Percentiles rank a stretch among this genome's conserved stretches.
Conservation (phyloP, 64 coral and sea anemone species). For the Montipora capricornis region DNA sequence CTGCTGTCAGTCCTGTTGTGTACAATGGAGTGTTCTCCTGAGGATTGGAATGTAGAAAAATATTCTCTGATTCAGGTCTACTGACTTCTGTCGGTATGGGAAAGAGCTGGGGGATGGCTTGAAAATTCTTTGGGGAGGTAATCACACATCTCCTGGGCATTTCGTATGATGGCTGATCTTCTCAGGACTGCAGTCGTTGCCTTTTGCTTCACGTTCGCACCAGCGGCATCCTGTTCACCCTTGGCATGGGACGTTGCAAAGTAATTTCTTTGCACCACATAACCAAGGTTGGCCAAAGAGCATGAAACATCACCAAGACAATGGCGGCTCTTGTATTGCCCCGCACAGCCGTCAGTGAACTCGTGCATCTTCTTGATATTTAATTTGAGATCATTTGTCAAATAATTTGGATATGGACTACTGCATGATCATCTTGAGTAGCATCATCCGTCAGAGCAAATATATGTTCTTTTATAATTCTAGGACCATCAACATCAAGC, state of each 20-base stretch:
- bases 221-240: conserved; percentile 44
- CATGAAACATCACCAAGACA: conserved; percentile 49
- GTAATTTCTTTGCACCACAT: not conserved
- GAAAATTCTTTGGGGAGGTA: not conserved
- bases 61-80: not conserved
- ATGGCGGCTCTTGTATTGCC: conserved; percentile 27
- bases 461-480: conserved; percentile 40
- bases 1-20: conserved; percentile 1
- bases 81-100: conserved; percentile 4
- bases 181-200: not conserved
- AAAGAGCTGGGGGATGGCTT: not conserved
- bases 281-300: conserved; percentile 30
- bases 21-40: conserved; percentile 34
- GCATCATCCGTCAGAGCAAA: conserved; percentile 33
- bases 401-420: not conserved
- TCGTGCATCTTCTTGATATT: conserved; percentile 23
- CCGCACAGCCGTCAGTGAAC: conserved; percentile 54
- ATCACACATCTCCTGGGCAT: conserved; percentile 8
- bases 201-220: conserved; percentile 7
- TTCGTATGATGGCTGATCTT: not conserved
- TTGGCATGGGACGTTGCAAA: conserved; percentile 40
- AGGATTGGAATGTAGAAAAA: conserved; percentile 51
- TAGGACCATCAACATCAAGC: not conserved
- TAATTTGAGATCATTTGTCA: too few species aligned
- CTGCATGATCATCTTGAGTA: conserved; percentile 13